Percentiles rank a stretch among this genome's conserved stretches.
phyloP scores from a whole-genome alignment of 2,797 vertebrate species.

The Urocyon cinereoargenteus region DNA sequence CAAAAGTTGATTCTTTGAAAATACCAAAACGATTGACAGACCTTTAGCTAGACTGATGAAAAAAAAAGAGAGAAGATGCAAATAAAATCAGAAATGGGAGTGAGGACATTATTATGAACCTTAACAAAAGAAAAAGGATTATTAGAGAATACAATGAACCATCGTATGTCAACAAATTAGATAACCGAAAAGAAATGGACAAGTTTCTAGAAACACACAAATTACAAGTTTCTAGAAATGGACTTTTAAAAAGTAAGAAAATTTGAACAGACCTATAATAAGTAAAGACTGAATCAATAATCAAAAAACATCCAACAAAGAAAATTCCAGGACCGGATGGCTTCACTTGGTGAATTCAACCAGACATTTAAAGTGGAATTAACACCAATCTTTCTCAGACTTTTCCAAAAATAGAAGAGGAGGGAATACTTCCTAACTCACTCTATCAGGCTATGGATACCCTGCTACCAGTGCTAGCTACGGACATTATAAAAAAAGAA shows the following conservation, averaged over 20 bases:
- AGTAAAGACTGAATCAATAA: neutral
- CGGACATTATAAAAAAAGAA: neutral
- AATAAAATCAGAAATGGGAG: neutral
- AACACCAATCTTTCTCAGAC: neutral
- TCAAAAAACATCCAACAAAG: constrained; percentile 8
- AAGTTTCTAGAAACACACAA: neutral
- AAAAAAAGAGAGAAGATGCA: neutral
- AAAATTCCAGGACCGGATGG: neutral
- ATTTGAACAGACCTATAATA: neutral
- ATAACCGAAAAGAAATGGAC: neutral
- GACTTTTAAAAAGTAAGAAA: neutral
- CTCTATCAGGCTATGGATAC: neutral
- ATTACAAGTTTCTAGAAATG: neutral
- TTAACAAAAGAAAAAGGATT: neutral
- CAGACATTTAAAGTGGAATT: constrained; percentile 13
- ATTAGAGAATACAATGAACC: neutral
- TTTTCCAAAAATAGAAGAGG: neutral
- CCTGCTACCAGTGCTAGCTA: neutral
- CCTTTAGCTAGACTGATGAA: neutral
- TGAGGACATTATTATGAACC: neutral
- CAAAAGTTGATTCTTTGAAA: neutral
- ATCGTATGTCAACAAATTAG: neutral
- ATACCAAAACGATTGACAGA: neutral
- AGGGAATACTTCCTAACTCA: neutral
- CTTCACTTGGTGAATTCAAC: constrained; percentile 2